Conservation (phyloP, 2,797 vertebrate genomes). For the Bufotes viridis region DNA sequence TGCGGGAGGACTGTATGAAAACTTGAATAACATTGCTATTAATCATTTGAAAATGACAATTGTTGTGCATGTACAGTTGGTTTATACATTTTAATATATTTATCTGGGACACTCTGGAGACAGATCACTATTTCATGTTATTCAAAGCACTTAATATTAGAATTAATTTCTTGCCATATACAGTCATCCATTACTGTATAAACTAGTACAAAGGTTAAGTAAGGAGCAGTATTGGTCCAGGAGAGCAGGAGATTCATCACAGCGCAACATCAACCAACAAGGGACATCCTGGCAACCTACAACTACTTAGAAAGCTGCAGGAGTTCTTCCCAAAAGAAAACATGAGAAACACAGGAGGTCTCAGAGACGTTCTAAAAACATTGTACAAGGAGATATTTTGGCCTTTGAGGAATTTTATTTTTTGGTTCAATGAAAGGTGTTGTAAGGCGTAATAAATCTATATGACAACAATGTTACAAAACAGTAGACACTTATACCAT, state of each 20-base stretch:
- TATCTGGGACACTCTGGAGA: constrained; percentile 37
- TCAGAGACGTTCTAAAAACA: constrained; percentile 19
- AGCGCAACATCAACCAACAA: constrained; percentile 18
- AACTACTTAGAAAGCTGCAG: constrained; percentile 9
- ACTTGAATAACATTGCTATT: constrained; percentile 54
- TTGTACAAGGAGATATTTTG: constrained; percentile 16
- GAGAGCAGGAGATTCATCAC: constrained; percentile 18
- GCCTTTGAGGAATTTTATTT: constrained; percentile 22
- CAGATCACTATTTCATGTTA: constrained; percentile 8
- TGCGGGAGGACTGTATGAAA: constrained; percentile 24
- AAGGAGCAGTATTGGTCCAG: constrained; percentile 27
- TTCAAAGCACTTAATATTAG: constrained; percentile 25
- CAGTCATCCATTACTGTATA: constrained; percentile 39
- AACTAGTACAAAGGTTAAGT: constrained; percentile 42
- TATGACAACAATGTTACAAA: constrained; percentile 15
- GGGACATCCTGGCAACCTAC: constrained; percentile 9
- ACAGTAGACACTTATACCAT: not conserved
- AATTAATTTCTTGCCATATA: constrained; percentile 43
- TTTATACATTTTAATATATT: constrained; percentile 46
- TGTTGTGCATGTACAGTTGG: constrained; percentile 38
- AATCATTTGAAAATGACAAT: constrained; percentile 62
- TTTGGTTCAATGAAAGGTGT: constrained; percentile 45
- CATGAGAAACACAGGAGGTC: constrained; percentile 31
- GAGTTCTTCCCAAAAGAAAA: constrained; percentile 24
- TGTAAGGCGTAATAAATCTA: constrained; percentile 40